A percentile compares a stretch with the other conserved stretches of the same genome.
phyloP scores from a whole-genome alignment of 2,113 vertebrate species.

The Irena cyanogastra region DNA sequence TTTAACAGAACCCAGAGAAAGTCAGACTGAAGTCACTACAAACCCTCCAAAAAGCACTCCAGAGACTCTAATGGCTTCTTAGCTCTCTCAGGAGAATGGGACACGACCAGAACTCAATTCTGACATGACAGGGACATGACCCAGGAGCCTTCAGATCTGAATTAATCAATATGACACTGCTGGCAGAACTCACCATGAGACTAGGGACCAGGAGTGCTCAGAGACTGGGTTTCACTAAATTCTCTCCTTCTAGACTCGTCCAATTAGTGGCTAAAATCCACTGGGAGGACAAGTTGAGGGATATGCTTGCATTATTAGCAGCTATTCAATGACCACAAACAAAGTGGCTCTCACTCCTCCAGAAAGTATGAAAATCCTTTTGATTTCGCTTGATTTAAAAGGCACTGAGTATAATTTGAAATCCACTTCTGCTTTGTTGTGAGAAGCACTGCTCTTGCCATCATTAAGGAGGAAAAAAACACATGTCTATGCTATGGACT shows the following conservation, averaged over 20 bases:
- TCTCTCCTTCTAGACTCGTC: background rate
- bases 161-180: background rate
- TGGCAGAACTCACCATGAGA: slow-evolving; percentile 6
- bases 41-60: background rate
- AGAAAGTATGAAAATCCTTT: background rate
- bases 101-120: background rate
- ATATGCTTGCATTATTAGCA: background rate
- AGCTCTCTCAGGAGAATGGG: background rate
- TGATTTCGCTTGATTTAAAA: background rate
- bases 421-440: background rate
- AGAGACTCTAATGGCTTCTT: background rate
- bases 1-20: background rate
- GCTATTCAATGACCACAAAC: background rate
- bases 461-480: background rate
- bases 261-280: slow-evolving; percentile 20
- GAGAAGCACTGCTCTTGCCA: background rate
- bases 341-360: background rate
- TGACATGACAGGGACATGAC: background rate
- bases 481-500: background rate
- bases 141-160: slow-evolving; percentile 3
- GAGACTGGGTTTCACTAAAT: background rate
- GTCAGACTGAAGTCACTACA: background rate
- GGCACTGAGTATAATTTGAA: background rate
- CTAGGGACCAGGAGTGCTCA: background rate
- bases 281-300: background rate